phyloP scores from a whole-genome alignment of 2,888 invertebrate genomes.

The Drosophila limbata region DNA sequence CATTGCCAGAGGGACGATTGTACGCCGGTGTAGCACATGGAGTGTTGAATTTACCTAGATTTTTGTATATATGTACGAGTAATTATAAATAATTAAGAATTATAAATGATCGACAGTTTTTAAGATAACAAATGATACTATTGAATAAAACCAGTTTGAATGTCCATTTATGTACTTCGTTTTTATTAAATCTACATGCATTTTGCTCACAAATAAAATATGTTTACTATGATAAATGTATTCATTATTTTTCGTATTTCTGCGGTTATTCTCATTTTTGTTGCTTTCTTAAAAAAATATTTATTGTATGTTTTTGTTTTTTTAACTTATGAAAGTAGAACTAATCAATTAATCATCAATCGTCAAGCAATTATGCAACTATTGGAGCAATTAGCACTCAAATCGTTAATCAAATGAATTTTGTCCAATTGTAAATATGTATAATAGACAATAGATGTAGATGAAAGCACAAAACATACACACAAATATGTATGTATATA shows the following conservation, averaged over 20 bases:
- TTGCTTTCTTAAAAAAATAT: conserved; percentile 78
- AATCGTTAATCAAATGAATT: conserved; percentile 45
- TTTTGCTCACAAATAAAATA: conserved; percentile 81
- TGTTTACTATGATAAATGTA: conserved; percentile 75
- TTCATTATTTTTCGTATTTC: conserved; percentile 68
- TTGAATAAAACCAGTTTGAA: conserved; percentile 34
- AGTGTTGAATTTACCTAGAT: conserved; percentile 8
- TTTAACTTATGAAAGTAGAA: conserved; percentile 49
- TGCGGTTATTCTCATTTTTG: conserved; percentile 66
- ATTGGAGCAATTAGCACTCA: conserved; percentile 61
- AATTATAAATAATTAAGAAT: conserved; percentile 2
- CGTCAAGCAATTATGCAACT: conserved; percentile 56
- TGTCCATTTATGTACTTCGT: conserved; percentile 47
- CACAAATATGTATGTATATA: conserved; percentile 22
- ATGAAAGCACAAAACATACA: conserved; percentile 58
- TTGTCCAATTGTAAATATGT: conserved; percentile 33
- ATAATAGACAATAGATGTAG: conserved; percentile 36
- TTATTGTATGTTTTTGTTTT: conserved; percentile 64
- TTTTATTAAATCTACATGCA: conserved; percentile 79
- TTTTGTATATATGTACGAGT: conserved; percentile 28
- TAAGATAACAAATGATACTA: conserved; percentile 10
- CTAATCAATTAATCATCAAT: conserved; percentile 50
- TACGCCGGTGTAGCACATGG: conserved; percentile 50
- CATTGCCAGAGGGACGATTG: conserved; percentile 68
- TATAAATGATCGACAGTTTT: not conserved